These are phyloP conservation scores for Heliothis peltigera DNA, from an alignment of 2,888 invertebrate species.

Conservation along the genomic window DNA sequence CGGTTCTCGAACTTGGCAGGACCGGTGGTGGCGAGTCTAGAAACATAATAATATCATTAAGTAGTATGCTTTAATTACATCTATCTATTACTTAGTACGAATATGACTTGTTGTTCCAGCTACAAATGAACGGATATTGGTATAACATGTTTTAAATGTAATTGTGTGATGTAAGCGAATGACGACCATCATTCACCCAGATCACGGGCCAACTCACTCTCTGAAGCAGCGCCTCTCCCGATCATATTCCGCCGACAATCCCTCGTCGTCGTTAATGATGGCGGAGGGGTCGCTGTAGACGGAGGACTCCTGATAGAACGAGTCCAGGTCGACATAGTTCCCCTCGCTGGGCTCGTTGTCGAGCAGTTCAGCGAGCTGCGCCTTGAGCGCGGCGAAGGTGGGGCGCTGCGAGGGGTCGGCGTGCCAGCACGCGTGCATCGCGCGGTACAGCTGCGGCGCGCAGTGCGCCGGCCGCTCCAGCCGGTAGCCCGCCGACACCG, in stretches of 20 bases:
- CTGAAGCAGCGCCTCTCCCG: conserved; percentile 83
- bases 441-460: conserved; percentile 89
- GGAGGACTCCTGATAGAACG: conserved; percentile 91
- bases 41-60: conserved; percentile 40
- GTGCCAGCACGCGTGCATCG: conserved; percentile 90
- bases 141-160: too few relatives aligned
- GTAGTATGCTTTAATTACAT: neutral
- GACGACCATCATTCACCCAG: conserved; percentile 5
- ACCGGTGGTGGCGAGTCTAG: conserved; percentile 79
- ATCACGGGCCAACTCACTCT: conserved; percentile 75
- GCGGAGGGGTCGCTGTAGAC: conserved; percentile 89
- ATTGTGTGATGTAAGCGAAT: conserved; percentile 5
- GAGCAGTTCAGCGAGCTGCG: conserved; percentile 90
- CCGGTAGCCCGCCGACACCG: conserved; percentile 94
- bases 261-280: conserved; percentile 87
- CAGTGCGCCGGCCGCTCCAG: conserved; percentile 95
- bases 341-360: conserved; percentile 91
- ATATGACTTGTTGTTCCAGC: too few relatives aligned
- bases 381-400: conserved; percentile 91
- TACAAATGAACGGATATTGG: too few relatives aligned
- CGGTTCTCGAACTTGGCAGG: conserved; percentile 83
- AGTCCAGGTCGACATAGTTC: conserved; percentile 92
- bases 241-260: conserved; percentile 86
- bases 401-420: conserved; percentile 93
- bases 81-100: too few relatives aligned